A percentile compares a stretch with the other conserved stretches of the same genome.
Evolutionary conservation across 2,113 vertebrate species (phyloP).

Genomic region (Heliornis fulica): DNA sequence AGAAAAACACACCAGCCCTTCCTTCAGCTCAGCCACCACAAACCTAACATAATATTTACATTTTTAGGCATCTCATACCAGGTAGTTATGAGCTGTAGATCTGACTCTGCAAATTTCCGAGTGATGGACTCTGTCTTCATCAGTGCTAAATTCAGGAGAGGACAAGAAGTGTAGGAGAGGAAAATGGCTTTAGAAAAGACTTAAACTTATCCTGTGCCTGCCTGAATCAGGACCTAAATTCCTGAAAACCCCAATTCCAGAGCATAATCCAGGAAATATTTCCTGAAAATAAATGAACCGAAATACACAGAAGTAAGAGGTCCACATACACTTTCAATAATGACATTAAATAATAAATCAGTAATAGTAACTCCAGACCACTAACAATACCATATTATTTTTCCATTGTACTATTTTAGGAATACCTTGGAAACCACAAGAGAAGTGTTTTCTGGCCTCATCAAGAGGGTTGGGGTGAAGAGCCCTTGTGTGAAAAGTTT

Average conservation of each 20-base stretch:
- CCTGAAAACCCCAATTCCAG: neutral
- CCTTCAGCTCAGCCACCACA: neutral
- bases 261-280: neutral
- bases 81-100: neutral
- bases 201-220: neutral
- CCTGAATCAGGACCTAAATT: neutral
- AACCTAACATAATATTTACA: neutral
- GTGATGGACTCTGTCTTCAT: neutral
- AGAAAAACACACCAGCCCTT: neutral
- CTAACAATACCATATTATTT: conserved; percentile 24
- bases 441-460: conserved; percentile 52
- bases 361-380: neutral
- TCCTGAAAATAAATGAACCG: neutral
- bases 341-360: conserved; percentile 22
- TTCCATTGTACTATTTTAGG: conserved; percentile 45
- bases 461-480: conserved; percentile 63
- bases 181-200: neutral
- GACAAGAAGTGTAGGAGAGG: neutral
- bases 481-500: conserved; percentile 52
- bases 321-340: neutral
- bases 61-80: neutral
- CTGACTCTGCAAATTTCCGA: neutral
- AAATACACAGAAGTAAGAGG: neutral
- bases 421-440: conserved; percentile 47
- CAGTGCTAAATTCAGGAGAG: neutral